Conservation (phyloP, 2,113 vertebrate genomes). For the Empidonax traillii region DNA sequence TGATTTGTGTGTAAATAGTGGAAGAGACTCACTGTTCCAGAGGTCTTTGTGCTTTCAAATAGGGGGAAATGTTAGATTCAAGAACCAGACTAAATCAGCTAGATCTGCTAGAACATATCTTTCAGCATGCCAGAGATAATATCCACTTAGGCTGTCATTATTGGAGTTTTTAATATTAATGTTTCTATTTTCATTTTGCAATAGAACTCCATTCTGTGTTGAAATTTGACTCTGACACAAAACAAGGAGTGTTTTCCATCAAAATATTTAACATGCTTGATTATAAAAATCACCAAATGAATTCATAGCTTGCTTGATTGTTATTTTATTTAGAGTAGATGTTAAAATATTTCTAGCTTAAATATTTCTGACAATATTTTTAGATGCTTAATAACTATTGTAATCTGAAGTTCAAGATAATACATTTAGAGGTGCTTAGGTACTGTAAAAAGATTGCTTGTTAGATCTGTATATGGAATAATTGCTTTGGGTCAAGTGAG, state of each 20-base stretch:
- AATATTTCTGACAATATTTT: neutral
- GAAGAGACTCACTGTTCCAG: neutral
- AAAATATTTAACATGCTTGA: neutral
- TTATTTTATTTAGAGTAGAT: neutral
- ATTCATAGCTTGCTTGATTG: neutral
- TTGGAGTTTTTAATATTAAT: neutral
- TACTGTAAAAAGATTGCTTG: neutral
- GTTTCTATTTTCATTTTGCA: neutral
- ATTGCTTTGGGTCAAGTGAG: neutral
- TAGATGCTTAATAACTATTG: neutral
- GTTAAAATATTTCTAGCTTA: neutral
- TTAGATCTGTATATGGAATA: neutral
- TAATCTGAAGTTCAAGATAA: neutral
- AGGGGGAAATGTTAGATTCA: neutral
- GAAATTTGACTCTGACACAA: neutral
- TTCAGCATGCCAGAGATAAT: neutral
- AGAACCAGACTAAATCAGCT: neutral
- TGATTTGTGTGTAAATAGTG: neutral
- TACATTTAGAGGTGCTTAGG: neutral
- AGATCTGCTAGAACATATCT: neutral
- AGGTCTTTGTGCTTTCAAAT: neutral
- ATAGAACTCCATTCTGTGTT: neutral
- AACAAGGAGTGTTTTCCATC: neutral
- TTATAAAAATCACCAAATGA: neutral
- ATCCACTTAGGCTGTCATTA: neutral